Evolutionary conservation across 2,888 invertebrate genomes (phyloP).

Genomic region (Mermis nigrescens): DNA sequence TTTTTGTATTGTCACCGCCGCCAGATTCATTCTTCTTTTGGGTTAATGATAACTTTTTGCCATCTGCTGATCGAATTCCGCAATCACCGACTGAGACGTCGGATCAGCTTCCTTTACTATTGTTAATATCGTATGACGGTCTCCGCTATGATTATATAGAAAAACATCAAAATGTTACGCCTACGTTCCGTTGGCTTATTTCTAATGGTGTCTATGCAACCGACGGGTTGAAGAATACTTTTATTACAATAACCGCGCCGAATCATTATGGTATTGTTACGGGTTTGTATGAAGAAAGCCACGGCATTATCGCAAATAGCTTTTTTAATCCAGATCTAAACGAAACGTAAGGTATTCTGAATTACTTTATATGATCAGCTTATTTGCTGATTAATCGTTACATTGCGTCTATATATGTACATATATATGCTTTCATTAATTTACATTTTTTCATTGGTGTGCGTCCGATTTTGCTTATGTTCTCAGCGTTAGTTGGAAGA

Average conservation of each 20-base stretch:
- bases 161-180: neutral
- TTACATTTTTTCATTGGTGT: too few relatives aligned
- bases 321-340: conserved; percentile 6
- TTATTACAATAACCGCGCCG: conserved; percentile 5
- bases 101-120: conserved; percentile 1
- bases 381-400: neutral
- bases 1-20: too few relatives aligned
- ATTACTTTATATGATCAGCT: neutral
- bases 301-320: conserved; percentile 4
- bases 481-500: too few relatives aligned
- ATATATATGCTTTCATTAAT: too few relatives aligned
- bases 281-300: conserved; percentile 7
- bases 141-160: conserved; percentile 7
- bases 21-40: too few relatives aligned
- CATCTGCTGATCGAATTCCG: too few relatives aligned
- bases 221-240: conserved; percentile 1
- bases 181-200: neutral
- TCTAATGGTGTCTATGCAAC: neutral
- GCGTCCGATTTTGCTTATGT: too few relatives aligned
- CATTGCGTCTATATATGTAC: neutral
- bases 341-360: conserved; percentile 3
- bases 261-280: conserved; percentile 9
- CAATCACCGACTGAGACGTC: too few relatives aligned
- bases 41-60: too few relatives aligned
- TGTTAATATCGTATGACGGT: conserved; percentile 6